Evolutionary conservation across 2,888 invertebrate genomes (phyloP).

Genomic region (Latrodectus elegans): DNA sequence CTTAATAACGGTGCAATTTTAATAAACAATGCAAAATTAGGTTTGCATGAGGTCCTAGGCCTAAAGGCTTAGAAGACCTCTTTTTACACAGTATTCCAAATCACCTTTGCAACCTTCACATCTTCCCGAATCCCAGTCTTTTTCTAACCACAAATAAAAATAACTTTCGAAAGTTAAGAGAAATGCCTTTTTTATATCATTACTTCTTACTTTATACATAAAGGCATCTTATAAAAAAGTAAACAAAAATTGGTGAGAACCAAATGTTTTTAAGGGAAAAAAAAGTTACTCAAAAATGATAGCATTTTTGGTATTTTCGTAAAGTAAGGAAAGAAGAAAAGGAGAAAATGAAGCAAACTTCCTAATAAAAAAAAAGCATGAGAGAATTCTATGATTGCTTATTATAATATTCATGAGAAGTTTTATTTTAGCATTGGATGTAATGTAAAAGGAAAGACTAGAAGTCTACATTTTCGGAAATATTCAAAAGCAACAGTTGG

Average conservation of each 20-base stretch:
- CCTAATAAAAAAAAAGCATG: constrained; percentile 20
- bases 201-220: constrained; percentile 9
- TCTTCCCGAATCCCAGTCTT: constrained; percentile 6
- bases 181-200: constrained; percentile 47
- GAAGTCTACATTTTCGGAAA: constrained; percentile 42
- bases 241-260: neutral
- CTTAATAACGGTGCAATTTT: too few relatives aligned
- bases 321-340: constrained; percentile 25
- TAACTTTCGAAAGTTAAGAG: constrained; percentile 29
- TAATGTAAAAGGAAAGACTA: constrained; percentile 36
- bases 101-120: neutral
- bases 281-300: constrained; percentile 43
- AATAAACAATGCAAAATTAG: too few relatives aligned
- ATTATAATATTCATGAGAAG: constrained; percentile 68
- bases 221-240: constrained; percentile 13
- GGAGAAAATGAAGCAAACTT: constrained; percentile 8
- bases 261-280: neutral
- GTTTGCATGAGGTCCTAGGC: too few relatives aligned
- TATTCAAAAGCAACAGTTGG: constrained; percentile 65
- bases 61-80: neutral
- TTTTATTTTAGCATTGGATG: constrained; percentile 64
- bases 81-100: neutral
- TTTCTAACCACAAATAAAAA: constrained; percentile 6
- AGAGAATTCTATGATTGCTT: constrained; percentile 68
- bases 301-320: constrained; percentile 43